These are phyloP conservation scores for Meriones psammophilus DNA, from an alignment of 2,797 vertebrate genomes.

Conservation along the genomic window DNA sequence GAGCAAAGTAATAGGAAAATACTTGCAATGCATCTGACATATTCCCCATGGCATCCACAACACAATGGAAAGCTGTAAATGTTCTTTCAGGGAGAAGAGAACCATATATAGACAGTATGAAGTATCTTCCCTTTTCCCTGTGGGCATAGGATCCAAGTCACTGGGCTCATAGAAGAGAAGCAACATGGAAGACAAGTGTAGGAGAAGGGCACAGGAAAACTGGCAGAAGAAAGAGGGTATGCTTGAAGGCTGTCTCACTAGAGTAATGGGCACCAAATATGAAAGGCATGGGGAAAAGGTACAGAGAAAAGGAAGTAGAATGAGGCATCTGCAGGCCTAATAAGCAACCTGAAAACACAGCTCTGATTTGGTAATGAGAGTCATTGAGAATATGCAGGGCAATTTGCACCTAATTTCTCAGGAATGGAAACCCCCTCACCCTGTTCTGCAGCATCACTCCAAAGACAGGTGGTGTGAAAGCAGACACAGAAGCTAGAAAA, in stretches of 20 bases:
- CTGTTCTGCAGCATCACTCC: background rate
- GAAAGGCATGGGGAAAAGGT: background rate
- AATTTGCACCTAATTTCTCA: constrained; percentile 52
- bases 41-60: background rate
- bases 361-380: background rate
- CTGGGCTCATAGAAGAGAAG: background rate
- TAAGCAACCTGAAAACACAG: background rate
- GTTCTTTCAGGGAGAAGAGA: background rate
- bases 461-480: background rate
- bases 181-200: background rate
- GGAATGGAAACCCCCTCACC: background rate
- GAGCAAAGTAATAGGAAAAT: background rate
- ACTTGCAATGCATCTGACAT: background rate
- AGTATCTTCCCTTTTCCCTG: background rate
- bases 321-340: background rate
- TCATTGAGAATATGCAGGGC: constrained; percentile 17
- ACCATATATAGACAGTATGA: background rate
- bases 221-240: too few relatives aligned
- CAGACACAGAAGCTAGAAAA: background rate
- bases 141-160: background rate
- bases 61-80: background rate
- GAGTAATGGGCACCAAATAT: background rate
- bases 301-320: background rate
- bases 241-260: background rate
- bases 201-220: background rate